Evolutionary conservation across 2,113 vertebrate species (phyloP).

Genomic region (Orthonyx spaldingii): DNA sequence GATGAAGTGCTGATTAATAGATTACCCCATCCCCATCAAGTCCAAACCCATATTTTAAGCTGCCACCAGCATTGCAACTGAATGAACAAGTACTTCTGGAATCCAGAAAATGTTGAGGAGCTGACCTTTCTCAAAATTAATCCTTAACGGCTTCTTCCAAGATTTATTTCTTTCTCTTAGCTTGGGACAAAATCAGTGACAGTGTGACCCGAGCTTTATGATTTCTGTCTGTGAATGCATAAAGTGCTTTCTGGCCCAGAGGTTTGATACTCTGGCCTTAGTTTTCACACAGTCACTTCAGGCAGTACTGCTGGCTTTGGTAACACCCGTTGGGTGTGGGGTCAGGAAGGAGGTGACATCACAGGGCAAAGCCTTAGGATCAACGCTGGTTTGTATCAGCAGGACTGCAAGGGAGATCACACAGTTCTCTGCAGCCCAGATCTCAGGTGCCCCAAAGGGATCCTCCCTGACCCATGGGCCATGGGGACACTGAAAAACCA

Average conservation of each 20-base stretch:
- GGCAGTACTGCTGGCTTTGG: background rate
- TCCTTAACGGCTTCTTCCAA: background rate
- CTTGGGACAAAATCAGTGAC: background rate
- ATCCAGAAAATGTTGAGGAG: constrained; percentile 18
- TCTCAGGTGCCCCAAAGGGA: background rate
- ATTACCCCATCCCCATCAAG: background rate
- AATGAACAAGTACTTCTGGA: constrained; percentile 36
- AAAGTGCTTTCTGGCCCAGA: background rate
- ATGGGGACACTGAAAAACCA: background rate
- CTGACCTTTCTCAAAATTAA: constrained; percentile 45
- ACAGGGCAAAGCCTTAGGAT: background rate
- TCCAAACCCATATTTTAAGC: constrained; percentile 46
- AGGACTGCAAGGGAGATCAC: background rate
- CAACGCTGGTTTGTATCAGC: background rate
- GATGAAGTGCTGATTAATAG: constrained; percentile 54
- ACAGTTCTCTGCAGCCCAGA: background rate
- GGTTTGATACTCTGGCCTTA: background rate
- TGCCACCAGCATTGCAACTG: constrained; percentile 1
- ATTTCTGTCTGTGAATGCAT: background rate
- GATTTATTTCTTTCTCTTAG: constrained; percentile 24
- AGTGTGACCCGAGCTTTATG: background rate
- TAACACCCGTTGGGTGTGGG: background rate
- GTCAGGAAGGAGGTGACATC: background rate
- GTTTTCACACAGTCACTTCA: background rate
- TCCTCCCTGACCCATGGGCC: background rate